Evolutionary conservation across 2,888 invertebrate species (phyloP), one percentile per base, ranked within the genome.

Genomic region (Ectemnius continuus): DNA sequence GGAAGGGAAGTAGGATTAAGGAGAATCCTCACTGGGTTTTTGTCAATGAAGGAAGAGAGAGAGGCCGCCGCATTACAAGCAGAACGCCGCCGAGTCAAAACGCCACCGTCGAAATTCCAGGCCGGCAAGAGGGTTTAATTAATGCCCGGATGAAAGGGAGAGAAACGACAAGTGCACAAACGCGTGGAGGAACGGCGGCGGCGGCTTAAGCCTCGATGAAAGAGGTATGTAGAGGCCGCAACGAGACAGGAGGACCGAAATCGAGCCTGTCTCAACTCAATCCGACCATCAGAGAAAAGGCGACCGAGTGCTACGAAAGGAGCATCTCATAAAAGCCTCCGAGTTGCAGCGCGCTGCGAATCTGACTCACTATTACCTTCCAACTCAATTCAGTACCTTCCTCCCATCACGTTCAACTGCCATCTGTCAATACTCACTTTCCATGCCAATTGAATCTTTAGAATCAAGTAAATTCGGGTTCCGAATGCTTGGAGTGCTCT

Each of bases 141-240:
- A 52, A 52, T 52, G 52, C 16, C 16, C 14, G 52, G 16, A 52
- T 52, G 16, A 52, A 52, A 52, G 52, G 52, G 16, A 52, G 52
- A 52, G 16, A 52, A 52, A 52, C 52, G 52, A 14, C 52, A 14
- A 52, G 52, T 16, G 52, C 8, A 36, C 36, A 36, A 36, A 36
- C 36, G 36, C 36, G 36, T 36, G 36, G 36, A 36, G 36, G 8
- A 1, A 36, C 8, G 11, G 36, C 36, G 52, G 16, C 8, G 11
- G 36, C 36, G 52, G 16, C 16, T 52, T 16, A 13, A 16, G 52
- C n/a, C n/a, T 16, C 52, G 16, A 52, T 52, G 52, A 52, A 52
- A 52, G 16, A 16, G 52, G 52, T 52, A 16, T 4, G 14, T 16
- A 14, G 52, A 52, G 16, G 52, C n/a, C 5, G 16, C 5, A 52